Percentiles rank a stretch among this genome's conserved stretches.
Evolutionary conservation across 2,113 vertebrate genomes (phyloP).

Genomic region (Isurus oxyrinchus): DNA sequence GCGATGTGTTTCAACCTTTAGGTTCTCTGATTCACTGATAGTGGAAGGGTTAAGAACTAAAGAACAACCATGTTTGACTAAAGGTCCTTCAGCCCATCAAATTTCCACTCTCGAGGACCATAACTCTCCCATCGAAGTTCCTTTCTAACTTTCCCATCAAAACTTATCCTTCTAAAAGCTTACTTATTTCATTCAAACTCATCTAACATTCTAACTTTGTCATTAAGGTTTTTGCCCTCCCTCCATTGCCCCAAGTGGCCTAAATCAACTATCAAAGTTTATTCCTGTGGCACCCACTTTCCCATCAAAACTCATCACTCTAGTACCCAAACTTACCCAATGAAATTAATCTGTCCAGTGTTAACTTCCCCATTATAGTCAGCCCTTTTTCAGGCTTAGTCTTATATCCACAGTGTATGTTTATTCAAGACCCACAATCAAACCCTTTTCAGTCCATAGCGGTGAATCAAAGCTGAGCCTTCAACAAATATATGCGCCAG

Average conservation of each 20-base stretch:
- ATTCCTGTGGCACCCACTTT: background rate
- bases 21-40: background rate
- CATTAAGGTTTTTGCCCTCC: background rate
- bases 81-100: background rate
- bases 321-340: background rate
- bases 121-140: background rate
- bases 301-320: background rate
- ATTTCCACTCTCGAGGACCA: background rate
- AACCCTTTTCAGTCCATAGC: background rate
- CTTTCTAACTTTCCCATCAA: background rate
- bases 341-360: background rate
- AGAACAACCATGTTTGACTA: background rate
- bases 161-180: background rate
- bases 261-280: background rate
- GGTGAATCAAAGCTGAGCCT: background rate
- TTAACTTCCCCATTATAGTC: background rate
- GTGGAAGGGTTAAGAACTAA: background rate
- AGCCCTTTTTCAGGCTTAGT: background rate
- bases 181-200: background rate
- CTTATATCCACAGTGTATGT: background rate
- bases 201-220: background rate
- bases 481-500: background rate
- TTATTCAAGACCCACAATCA: background rate
- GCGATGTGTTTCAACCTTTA: background rate
- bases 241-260: background rate